Evolutionary conservation across 2,797 vertebrate genomes (phyloP).

Genomic region (Anabas testudineus): DNA sequence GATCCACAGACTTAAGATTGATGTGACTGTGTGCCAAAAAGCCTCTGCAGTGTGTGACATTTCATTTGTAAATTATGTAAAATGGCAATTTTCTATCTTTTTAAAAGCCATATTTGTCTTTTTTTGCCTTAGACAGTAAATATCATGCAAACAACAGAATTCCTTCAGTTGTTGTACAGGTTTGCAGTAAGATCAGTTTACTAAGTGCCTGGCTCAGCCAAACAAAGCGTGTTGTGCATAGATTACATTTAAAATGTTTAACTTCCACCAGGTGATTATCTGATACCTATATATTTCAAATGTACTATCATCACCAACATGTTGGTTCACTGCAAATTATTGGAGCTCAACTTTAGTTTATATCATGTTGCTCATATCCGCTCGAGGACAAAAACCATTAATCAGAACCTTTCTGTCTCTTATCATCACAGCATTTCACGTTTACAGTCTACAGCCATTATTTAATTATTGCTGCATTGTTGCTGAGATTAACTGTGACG

Average conservation of each 20-base stretch:
- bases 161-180: slow-evolving; percentile 57
- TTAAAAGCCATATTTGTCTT: slow-evolving; percentile 75
- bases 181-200: slow-evolving; percentile 63
- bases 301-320: slow-evolving; percentile 17
- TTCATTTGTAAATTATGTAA: slow-evolving; percentile 56
- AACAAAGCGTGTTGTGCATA: slow-evolving; percentile 55
- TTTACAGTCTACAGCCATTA: slow-evolving; percentile 19
- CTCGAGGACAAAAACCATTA: background rate
- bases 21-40: slow-evolving; percentile 30
- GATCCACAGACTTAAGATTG: slow-evolving; percentile 3
- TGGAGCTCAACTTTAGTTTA: slow-evolving; percentile 32
- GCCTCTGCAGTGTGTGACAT: slow-evolving; percentile 35
- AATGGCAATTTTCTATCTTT: slow-evolving; percentile 63
- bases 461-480: slow-evolving; percentile 30
- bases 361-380: slow-evolving; percentile 20
- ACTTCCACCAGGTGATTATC: slow-evolving; percentile 41
- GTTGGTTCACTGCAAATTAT: slow-evolving; percentile 53
- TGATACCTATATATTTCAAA: slow-evolving; percentile 24
- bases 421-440: slow-evolving; percentile 18
- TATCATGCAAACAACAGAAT: slow-evolving; percentile 55
- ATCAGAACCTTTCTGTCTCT: background rate
- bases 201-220: slow-evolving; percentile 82
- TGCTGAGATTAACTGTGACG: slow-evolving; percentile 52
- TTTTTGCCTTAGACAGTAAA: slow-evolving; percentile 71
- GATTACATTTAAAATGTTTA: slow-evolving; percentile 27